Base-by-base conservation (phyloP, 2,888 invertebrate species). In the Acronicta leporina region DNA sequence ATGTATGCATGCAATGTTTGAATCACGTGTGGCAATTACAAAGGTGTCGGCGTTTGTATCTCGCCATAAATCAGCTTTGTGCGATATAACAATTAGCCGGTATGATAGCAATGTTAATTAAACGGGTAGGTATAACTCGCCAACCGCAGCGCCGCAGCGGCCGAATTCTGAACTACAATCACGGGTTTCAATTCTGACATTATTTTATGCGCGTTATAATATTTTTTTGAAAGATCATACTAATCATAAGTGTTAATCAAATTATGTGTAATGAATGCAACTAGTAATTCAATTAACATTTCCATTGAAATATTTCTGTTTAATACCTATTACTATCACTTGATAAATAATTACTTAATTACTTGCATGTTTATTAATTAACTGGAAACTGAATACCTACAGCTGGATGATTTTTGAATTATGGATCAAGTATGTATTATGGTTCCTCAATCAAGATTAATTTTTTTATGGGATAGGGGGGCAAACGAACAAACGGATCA, bases 81-180 rank as follows among this genome's bases (percentile, higher is more conserved):
- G 87, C 94, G 93, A 94, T 94, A 92, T 93, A 94, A 94, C 94
- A 95, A 94, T 95, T 95, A 94, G 94, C 88, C 85, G 93, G 92
- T 90, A 94, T 92, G 92, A 91, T 92, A 92, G 92, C 91, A 92
- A 94, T 94, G 94, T 94, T 95, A 94, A 95, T 95, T 94, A 94
- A 94, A 94, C 88, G 89, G 82, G 87, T 86, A 89, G 82, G 87
- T 86, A 89, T 92, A 89, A 87, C 88, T 80, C 82, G 80, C 73
- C 82, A 81, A 84, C 79, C 73, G 79, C 81, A 86, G 86, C 87
- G 87, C 87, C 75, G 61, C 74, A 60, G 80, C 67, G 87, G 81
- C 77, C 64, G 63, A 71, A 83, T 80, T 73, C 45, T 59, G 86
- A 77, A 89, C 86, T 87, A 84, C 54, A 55, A 63, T 48, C 45